Evolutionary conservation across 2,797 vertebrate genomes (phyloP), one percentile per base, ranked within the genome.

Genomic region (Diplodus sargus): DNA sequence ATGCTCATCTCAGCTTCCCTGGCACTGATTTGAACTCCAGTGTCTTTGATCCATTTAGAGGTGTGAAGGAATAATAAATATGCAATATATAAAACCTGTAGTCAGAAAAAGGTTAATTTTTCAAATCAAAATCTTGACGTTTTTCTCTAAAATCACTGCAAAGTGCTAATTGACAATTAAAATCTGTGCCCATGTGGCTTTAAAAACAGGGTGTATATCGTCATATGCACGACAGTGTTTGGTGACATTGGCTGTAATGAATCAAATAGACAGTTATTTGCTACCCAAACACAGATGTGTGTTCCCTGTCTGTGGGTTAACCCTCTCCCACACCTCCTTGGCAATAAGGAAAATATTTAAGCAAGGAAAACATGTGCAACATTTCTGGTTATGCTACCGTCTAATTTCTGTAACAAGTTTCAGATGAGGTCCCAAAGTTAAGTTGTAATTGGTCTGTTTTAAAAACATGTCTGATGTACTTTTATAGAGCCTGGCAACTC

Each of bases 271-370:
- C 28, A 39, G 70, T 23, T 65, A 59, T 75, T 78, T 58, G 57
- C 82, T 72, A 60, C 47, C 70, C 72, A 71, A 78, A 76, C 63
- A 79, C 73, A 86, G 61, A 88, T 82, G 74, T 74, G 53, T 76
- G 64, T 43, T 81, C 76, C 51, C 39, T 64, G 66, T 83, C 80
- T 84, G 76, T 71, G 81, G 63, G 57, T 47, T 75, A 88, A 85
- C 45, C 69, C 45, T 79, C 74, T 73, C 51, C 69, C 69, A 84
- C 74, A 81, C 76, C 74, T 82, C 70, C 74, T 62, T 60, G 62
- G 63, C 79, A 63, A 74, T 64, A 76, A 73, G 82, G 70, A 83
- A 84, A 77, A 85, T 76, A 84, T 79, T 77, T 76, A 63, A 81
- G 74, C 20, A 71, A 65, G 68, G 16, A 52, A 71, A 79, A 74